A percentile compares a stretch with the other conserved stretches of the same genome.
phyloP scores from a whole-genome alignment of 2,797 vertebrate species.

The Euthynnus affinis region DNA sequence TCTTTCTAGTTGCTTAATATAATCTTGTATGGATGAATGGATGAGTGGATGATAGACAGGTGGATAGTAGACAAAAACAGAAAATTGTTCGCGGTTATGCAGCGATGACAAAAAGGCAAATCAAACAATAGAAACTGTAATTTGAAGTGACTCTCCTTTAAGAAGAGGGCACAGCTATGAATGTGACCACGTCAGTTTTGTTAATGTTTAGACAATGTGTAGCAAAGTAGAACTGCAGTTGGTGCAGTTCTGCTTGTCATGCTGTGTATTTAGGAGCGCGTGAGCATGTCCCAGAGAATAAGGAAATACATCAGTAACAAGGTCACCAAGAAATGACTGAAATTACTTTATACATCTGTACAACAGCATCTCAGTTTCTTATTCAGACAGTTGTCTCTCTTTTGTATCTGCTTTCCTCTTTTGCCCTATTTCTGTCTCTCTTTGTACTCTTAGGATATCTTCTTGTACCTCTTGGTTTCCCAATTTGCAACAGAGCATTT shows the following conservation, averaged over 20 bases:
- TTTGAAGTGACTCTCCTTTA: constrained; percentile 59
- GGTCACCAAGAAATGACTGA: constrained; percentile 49
- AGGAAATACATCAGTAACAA: constrained; percentile 54
- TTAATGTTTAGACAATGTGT: constrained; percentile 60
- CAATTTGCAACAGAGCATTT: constrained; percentile 6
- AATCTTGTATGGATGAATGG: neutral
- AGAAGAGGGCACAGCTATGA: constrained; percentile 37
- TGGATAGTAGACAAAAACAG: neutral
- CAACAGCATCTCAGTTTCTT: constrained; percentile 24
- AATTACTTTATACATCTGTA: constrained; percentile 38
- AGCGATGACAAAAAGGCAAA: constrained; percentile 22
- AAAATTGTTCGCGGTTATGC: neutral
- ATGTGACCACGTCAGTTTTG: constrained; percentile 54
- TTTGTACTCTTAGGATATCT: constrained; percentile 4
- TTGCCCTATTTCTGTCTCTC: constrained; percentile 3
- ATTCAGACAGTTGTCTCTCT: constrained; percentile 16
- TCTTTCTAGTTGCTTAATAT: neutral
- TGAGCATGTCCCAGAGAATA: constrained; percentile 52
- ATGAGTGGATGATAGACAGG: neutral
- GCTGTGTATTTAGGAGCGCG: constrained; percentile 59
- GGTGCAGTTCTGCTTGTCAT: constrained; percentile 70
- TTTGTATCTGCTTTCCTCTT: neutral
- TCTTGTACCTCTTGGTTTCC: constrained; percentile 6
- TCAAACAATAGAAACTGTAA: constrained; percentile 39
- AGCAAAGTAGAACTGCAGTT: constrained; percentile 56